A percentile compares a stretch with the other conserved stretches of the same genome.
Conservation (phyloP, 2,113 vertebrate genomes). For the Ammodytes marinus region DNA sequence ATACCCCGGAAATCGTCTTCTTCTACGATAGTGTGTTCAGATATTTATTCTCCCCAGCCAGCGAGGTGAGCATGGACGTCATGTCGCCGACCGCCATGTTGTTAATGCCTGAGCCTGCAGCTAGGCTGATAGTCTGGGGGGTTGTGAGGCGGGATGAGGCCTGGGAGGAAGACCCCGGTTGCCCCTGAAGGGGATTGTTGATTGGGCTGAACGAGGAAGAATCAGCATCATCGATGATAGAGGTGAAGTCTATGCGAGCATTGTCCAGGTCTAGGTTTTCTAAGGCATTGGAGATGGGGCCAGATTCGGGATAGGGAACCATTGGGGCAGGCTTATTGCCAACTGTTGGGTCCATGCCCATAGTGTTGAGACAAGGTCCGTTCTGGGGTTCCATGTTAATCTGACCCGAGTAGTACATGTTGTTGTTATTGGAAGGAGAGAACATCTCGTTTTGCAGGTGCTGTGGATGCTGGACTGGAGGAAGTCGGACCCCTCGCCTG, state of each 20-base stretch:
- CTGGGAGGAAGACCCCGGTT: slow-evolving; percentile 81
- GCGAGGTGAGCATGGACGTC: slow-evolving; percentile 94
- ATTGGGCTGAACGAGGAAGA: slow-evolving; percentile 82
- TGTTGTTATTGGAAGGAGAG: slow-evolving; percentile 75
- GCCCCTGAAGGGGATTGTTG: slow-evolving; percentile 76
- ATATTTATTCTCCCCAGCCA: slow-evolving; percentile 96
- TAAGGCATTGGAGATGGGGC: slow-evolving; percentile 90
- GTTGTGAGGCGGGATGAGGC: slow-evolving; percentile 85
- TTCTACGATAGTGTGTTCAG: slow-evolving; percentile 91
- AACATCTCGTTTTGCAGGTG: slow-evolving; percentile 79
- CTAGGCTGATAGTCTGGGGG: slow-evolving; percentile 81
- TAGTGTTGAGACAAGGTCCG: slow-evolving; percentile 81
- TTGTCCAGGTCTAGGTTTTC: slow-evolving; percentile 97
- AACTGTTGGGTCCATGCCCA: slow-evolving; percentile 73
- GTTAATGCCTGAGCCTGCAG: slow-evolving; percentile 83
- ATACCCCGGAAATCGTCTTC: slow-evolving; percentile 6
- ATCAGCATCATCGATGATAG: slow-evolving; percentile 95
- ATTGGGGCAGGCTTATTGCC: slow-evolving; percentile 83
- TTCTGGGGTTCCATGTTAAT: slow-evolving; percentile 78
- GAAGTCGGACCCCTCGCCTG: slow-evolving; percentile 79
- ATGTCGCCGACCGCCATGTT: slow-evolving; percentile 99
- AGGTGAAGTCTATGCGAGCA: slow-evolving; percentile 96
- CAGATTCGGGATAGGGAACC: slow-evolving; percentile 85
- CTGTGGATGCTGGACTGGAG: slow-evolving; percentile 80
- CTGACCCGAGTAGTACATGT: slow-evolving; percentile 84